Percentiles rank a stretch among this genome's conserved stretches.
These are phyloP conservation scores for Acropora tenuis DNA, from an alignment of 64 coral and sea anemone genomes.

Conservation along the genomic window DNA sequence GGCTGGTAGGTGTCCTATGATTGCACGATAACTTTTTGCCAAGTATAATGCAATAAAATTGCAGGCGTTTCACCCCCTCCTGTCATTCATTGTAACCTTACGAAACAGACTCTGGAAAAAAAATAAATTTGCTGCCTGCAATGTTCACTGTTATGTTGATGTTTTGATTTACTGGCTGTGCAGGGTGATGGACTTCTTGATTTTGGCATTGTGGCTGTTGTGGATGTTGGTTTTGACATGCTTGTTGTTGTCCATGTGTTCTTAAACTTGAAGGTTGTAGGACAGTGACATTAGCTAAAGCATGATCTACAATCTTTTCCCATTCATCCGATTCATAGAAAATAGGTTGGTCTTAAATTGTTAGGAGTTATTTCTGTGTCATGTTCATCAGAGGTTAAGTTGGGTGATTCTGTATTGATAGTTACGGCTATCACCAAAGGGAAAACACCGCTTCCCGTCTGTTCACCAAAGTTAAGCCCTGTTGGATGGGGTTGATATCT, in stretches of 20 bases:
- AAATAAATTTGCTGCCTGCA: conserved; percentile 11
- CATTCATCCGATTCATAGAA: conserved; percentile 19
- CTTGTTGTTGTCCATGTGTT: neutral
- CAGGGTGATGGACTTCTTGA: neutral
- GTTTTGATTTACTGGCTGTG: neutral
- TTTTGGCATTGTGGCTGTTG: neutral
- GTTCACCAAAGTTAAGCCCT: too few species aligned
- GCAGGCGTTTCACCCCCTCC: conserved; percentile 43
- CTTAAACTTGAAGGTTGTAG: neutral
- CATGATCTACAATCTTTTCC: neutral
- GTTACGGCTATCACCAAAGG: neutral
- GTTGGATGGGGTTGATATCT: too few species aligned
- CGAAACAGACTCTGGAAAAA: conserved; percentile 13
- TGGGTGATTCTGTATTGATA: neutral
- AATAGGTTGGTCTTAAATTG: neutral
- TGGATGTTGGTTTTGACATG: too few species aligned
- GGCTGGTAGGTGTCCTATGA: too few species aligned
- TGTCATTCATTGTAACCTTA: neutral
- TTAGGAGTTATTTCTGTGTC: conserved; percentile 1
- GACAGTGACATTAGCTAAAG: neutral
- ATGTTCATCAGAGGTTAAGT: neutral
- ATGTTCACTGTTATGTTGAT: neutral
- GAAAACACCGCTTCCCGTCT: too few species aligned
- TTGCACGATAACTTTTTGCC: too few species aligned
- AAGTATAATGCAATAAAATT: conserved; percentile 19